Conservation (phyloP, 2,888 invertebrate genomes). For the Aphrophora alni region DNA sequence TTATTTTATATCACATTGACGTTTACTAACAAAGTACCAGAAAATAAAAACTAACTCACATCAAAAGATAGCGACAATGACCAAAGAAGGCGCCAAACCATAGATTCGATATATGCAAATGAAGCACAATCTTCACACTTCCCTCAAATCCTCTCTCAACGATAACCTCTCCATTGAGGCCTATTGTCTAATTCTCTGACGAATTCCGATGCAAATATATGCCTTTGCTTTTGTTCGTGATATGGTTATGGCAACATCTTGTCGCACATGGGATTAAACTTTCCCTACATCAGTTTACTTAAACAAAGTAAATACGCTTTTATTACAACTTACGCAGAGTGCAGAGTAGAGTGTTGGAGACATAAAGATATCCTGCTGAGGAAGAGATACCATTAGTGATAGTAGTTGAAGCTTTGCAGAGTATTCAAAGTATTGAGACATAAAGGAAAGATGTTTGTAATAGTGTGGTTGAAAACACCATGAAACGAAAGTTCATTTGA, state of each 20-base stretch:
- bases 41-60: no score
- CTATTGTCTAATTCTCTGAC: slow-evolving; percentile 4
- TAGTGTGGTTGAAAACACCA: no score
- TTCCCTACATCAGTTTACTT: neutral
- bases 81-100: neutral
- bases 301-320: neutral
- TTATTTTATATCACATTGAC: no score
- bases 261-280: neutral
- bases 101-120: neutral
- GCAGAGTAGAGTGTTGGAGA: neutral
- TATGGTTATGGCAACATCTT: neutral
- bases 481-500: no score
- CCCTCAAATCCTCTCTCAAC: neutral
- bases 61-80: neutral
- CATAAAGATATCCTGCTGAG: neutral
- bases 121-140: neutral
- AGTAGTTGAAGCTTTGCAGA: no score
- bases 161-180: neutral
- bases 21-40: no score
- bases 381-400: neutral
- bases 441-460: no score
- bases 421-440: no score
- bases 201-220: slow-evolving; percentile 32
- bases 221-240: neutral
- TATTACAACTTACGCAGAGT: neutral